Conservation (phyloP, 2,797 vertebrate species). For the Delichon dasypus region DNA sequence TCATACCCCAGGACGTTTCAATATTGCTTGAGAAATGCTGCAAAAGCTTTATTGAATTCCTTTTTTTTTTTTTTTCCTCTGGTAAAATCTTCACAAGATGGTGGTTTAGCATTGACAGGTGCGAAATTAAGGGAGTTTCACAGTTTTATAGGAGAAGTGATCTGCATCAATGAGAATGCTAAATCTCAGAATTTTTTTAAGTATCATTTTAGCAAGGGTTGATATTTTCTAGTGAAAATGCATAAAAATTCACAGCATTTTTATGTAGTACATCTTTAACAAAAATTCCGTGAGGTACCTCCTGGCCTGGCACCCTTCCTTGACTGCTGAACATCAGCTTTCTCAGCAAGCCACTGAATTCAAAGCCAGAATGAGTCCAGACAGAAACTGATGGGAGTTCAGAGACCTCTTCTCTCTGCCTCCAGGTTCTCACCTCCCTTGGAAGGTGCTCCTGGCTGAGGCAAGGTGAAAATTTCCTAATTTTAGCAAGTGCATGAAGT, state of each 20-base stretch:
- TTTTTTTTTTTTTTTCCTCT: neutral
- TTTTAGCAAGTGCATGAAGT: constrained; percentile 15
- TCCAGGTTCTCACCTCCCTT: neutral
- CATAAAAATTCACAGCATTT: neutral
- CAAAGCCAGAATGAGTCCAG: neutral
- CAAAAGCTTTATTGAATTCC: constrained; percentile 21
- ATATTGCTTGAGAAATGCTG: neutral
- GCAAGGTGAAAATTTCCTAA: constrained; percentile 28
- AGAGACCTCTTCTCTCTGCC: neutral
- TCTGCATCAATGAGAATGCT: neutral
- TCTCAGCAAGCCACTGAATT: neutral
- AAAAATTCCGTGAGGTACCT: neutral
- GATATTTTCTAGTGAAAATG: neutral
- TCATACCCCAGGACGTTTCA: constrained; percentile 38
- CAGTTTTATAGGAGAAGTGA: neutral
- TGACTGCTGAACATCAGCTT: neutral
- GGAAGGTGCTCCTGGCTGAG: neutral
- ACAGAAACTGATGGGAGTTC: neutral
- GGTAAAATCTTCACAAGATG: constrained; percentile 6
- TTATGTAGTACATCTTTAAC: neutral
- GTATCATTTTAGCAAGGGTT: neutral
- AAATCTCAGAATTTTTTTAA: neutral
- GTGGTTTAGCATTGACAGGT: constrained; percentile 38
- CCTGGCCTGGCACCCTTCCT: neutral
- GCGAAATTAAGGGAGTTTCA: constrained; percentile 48